Base-by-base conservation (phyloP, 2,113 vertebrate species). In the Tautogolabrus adspersus region DNA sequence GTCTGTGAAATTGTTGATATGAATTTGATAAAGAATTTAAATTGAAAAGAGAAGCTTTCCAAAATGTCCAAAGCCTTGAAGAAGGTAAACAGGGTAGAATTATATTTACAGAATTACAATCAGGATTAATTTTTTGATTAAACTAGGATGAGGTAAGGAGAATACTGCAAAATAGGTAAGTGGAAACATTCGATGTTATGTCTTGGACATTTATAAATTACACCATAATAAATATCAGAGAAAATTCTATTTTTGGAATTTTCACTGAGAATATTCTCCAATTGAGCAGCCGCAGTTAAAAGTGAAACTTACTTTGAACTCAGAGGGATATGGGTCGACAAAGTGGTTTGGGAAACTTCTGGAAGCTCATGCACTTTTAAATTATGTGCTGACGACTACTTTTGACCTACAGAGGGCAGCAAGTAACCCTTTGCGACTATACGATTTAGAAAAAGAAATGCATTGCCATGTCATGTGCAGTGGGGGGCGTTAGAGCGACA, bases 331-430 rank as follows among this genome's bases (percentile, higher is more conserved):
- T 44, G 40, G 19, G 12, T 71, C 81, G 70, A 51, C 71, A 40
- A 34, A 42, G 0, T 5, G n/a, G 57, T n/a, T 10, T 46, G 22
- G 72, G 61, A 87, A 86, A 86, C 83, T 82, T 84, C 78, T 46
- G 23, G 56, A 47, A 5, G 8, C 8, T 18, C 11, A 30, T 37
- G 54, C 6, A 37, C 11, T 12, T 3, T 9, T 23, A 3, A 16
- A 12, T 0, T 16, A 15, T 46, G 23, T 37, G 46, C 21, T 66
- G 13, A 3, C 72, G 22, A 70, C 42, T 4, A 7, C 2, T 3
- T 13, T 49, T 74, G 57, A 66, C 66, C 83, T 1, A 15, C 37
- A 88, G 86, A 71, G 77, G 75, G 85, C 79, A 77, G 83, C 64
- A 82, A 51, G 65, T 18, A 5, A n/a, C 54, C 34, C 6, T 22